Base-by-base conservation (phyloP, 2,113 vertebrate species). In the Leiothrix lutea region DNA sequence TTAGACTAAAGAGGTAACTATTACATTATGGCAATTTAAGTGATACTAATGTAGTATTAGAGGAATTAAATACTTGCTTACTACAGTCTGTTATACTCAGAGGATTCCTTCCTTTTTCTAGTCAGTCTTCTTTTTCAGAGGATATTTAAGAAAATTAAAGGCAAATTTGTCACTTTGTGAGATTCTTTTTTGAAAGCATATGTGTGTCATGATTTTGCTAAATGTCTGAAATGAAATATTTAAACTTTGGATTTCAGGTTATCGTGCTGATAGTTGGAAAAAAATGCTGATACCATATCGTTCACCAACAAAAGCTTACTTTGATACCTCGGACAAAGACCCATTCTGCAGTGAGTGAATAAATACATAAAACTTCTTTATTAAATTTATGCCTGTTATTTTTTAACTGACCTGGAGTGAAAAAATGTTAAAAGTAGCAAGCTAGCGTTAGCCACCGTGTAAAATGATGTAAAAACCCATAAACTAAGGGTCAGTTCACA, bases 331-430 rank as follows among this genome's bases (percentile, higher is more conserved):
- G 0, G 91, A 95, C 10, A 36, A 97, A 15, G 96, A 98, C 21
- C 99, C 99, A 57, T 99, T 98, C 96, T 98, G 97, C 91, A 98
- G 99, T 99, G 82, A 99, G 98, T 97, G 53, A 54, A 67, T 92
- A 78, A 90, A 78, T 47, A 36, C 50, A 50, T 71, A 51, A 45
- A 35, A 54, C 14, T 6, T 40, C 31, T 50, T 80, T n/a, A 36
- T 69, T 67, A 62, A 73, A 71, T 4, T 35, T 70, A n/a, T 13
- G 3, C 4, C 36, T 77, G 24, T 35, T 87, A 33, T 28, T 92
- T 95, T n/a, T 79, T 70, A 80, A 35, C 36, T 94, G 36, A 79
- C 48, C 31, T 85, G 78, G 57, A 79, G 23, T 44, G 38, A 87
- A 83, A 35, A 9, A 14, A 45, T 33, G 26, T 80, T 93, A 80